These are phyloP conservation scores for Corvus cornix DNA, from an alignment of 2,113 vertebrate species.

Conservation along the genomic window DNA sequence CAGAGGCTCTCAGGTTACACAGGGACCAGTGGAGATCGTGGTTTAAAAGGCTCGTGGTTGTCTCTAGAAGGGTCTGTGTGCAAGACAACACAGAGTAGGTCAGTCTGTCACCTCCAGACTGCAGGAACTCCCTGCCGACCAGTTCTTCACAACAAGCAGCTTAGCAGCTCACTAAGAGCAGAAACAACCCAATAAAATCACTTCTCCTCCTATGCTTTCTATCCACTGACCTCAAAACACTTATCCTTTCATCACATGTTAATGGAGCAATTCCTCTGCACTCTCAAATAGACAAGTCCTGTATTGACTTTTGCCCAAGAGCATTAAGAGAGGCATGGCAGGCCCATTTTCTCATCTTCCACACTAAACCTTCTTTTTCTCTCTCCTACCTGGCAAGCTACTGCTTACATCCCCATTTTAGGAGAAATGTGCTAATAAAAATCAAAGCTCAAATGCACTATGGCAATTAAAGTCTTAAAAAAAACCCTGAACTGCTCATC, in stretches of 20 bases:
- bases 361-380: neutral
- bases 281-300: neutral
- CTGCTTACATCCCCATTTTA: neutral
- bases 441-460: neutral
- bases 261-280: neutral
- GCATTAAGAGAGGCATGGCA: neutral
- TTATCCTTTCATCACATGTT: neutral
- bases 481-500: neutral
- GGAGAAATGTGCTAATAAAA: neutral
- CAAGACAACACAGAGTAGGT: neutral
- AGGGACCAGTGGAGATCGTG: slow-evolving; percentile 98
- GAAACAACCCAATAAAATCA: slow-evolving; percentile 3
- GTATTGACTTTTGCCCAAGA: slow-evolving; percentile 4
- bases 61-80: slow-evolving; percentile 90
- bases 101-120: neutral
- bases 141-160: neutral
- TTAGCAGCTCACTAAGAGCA: neutral
- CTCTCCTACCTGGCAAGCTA: neutral
- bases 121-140: neutral
- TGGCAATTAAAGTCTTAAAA: neutral
- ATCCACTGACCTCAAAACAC: neutral
- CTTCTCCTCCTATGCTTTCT: neutral
- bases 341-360: neutral
- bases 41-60: slow-evolving; percentile 92
- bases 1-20: slow-evolving; percentile 87